Evolutionary conservation across 2,888 invertebrate genomes (phyloP), one percentile per base, ranked within the genome.

Genomic region (Oxytorus armatus): DNA sequence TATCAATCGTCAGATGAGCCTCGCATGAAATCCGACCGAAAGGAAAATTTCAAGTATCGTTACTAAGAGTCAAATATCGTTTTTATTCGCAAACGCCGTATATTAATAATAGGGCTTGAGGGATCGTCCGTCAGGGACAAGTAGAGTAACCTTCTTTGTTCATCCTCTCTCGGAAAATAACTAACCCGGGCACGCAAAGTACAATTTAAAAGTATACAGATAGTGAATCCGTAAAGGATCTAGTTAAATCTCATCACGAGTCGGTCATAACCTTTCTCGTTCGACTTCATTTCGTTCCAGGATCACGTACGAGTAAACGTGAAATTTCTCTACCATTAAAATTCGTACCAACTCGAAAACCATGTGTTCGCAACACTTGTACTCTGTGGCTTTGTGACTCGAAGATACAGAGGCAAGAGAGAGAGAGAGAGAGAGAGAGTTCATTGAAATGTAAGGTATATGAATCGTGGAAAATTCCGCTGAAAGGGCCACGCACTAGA

Each of bases 321-420:
- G n/a, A n/a, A n/a, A n/a, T n/a, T n/a, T n/a, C n/a, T n/a, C n/a
- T n/a, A n/a, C n/a, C n/a, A n/a, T n/a, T n/a, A 42, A 57, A 80
- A 81, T 76, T 55, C 75, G 72, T 81, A 77, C 65, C 55, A 79
- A 81, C 75, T 79, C 68, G 80, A 84, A 83, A 84, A 82, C 70
- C 59, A 25, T 59, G 66, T 69, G 47, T 33, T 47, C 55, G 49
- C 61, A 33, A 51, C 47, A n/a, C 23, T 23, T 4, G 49, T 16
- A 47, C 44, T 29, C 47, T 21, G 0, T n/a, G 25, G 47, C 18
- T 16, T 47, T 29, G 3, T 3, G 29, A 29, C 29, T 29, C 29
- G 3, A 29, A 4, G 29, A 3, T 29, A 5, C 5, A 3, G 29
- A 4, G 29, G 29, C 29, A 3, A 8, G 4, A 0, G 16, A 25